phyloP scores from a whole-genome alignment of 2,113 vertebrate genomes.

The Eira barbara region DNA sequence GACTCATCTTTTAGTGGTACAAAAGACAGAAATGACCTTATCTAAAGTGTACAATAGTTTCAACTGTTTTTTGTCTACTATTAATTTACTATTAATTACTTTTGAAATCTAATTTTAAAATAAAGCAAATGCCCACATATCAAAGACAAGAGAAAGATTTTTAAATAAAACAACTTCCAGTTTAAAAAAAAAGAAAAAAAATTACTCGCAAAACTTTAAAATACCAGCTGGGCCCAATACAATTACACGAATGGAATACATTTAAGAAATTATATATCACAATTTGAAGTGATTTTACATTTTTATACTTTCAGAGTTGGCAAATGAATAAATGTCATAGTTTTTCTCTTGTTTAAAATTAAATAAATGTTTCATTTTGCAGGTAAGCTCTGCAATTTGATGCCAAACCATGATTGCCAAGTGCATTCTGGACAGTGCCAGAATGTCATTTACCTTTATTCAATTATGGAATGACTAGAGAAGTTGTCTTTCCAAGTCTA shows the following conservation, averaged over 20 bases:
- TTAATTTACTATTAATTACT: not conserved
- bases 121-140: not conserved
- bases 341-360: slow-evolving; percentile 64
- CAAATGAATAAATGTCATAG: slow-evolving; percentile 59
- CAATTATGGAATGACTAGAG: slow-evolving; percentile 47
- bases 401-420: slow-evolving; percentile 57
- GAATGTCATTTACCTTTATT: slow-evolving; percentile 42
- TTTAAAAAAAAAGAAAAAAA: not conserved
- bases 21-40: not conserved
- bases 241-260: slow-evolving; percentile 48
- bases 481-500: slow-evolving; percentile 46
- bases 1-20: not conserved
- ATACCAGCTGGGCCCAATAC: slow-evolving; percentile 44
- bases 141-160: not conserved
- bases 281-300: slow-evolving; percentile 25
- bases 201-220: slow-evolving; percentile 46
- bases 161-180: not conserved
- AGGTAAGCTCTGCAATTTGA: slow-evolving; percentile 47
- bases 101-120: slow-evolving; percentile 31
- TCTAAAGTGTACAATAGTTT: not conserved
- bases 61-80: not conserved
- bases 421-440: not conserved
- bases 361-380: slow-evolving; percentile 60
- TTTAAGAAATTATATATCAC: slow-evolving; percentile 42
- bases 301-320: slow-evolving; percentile 64